Conservation (phyloP, 2,797 vertebrate species). For the Parauchenoglanis ngamensis region DNA sequence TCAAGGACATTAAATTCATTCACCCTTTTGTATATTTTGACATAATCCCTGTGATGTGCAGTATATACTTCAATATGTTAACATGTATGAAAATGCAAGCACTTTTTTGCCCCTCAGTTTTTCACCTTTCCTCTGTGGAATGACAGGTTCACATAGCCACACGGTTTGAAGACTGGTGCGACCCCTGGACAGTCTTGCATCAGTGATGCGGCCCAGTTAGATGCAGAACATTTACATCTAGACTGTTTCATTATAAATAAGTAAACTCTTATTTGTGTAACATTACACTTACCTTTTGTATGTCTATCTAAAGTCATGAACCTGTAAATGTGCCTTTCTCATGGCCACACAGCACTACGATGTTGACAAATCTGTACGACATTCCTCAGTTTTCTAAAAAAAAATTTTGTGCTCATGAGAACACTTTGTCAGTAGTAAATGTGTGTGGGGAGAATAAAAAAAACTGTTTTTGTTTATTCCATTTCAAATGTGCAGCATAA, state of each 20-base stretch:
- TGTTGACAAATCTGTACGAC: background rate
- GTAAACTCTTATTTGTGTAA: background rate
- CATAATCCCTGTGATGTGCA: background rate
- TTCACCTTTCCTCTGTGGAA: background rate
- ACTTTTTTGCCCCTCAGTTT: background rate
- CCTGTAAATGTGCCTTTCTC: background rate
- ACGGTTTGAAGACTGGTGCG: background rate
- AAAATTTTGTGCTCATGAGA: background rate
- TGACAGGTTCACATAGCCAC: background rate
- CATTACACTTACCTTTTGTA: background rate
- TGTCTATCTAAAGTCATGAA: background rate
- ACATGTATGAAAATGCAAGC: background rate
- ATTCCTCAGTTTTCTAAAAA: background rate
- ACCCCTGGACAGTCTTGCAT: background rate
- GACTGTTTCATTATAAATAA: background rate
- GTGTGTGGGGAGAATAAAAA: background rate
- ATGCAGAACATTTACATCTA: background rate
- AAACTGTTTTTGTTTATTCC: background rate
- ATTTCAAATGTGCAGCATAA: background rate
- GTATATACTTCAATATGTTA: background rate
- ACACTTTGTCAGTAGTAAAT: background rate
- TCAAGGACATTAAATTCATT: background rate
- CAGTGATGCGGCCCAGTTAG: background rate
- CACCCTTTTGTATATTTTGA: background rate
- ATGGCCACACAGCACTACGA: background rate